phyloP scores from a whole-genome alignment of 1,140 invertebrate genomes.

The Diorhabda sublineata region DNA sequence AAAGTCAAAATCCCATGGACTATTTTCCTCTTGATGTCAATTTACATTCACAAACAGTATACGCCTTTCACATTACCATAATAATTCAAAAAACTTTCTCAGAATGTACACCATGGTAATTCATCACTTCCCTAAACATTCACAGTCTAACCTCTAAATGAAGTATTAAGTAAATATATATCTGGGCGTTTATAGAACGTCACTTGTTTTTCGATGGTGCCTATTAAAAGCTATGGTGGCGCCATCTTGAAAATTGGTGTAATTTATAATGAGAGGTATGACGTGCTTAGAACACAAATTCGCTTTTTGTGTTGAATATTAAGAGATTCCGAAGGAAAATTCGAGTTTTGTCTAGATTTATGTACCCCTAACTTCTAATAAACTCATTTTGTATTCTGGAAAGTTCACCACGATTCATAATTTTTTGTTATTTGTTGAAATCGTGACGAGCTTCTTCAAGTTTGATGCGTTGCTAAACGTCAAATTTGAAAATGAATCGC shows the following conservation, averaged over 20 bases:
- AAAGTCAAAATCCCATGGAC: not conserved
- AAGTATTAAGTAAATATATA: slow-evolving; percentile 33
- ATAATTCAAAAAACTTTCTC: slow-evolving; percentile 45
- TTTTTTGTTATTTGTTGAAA: no score
- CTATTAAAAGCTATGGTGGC: slow-evolving; percentile 16
- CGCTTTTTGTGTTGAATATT: not conserved
- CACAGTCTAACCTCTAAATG: slow-evolving; percentile 31
- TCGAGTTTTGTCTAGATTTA: not conserved
- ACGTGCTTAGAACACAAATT: not conserved
- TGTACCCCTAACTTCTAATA: not conserved
- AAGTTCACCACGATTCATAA: no score
- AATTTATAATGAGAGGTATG: slow-evolving; percentile 8
- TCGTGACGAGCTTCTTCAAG: no score
- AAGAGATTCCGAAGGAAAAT: not conserved
- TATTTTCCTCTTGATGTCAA: slow-evolving; percentile 37
- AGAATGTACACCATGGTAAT: slow-evolving; percentile 36
- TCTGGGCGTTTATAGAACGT: slow-evolving; percentile 8
- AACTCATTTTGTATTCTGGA: not conserved
- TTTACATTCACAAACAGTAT: slow-evolving; percentile 46
- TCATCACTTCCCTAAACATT: slow-evolving; percentile 23
- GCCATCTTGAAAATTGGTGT: slow-evolving; percentile 15
- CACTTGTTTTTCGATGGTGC: slow-evolving; percentile 8
- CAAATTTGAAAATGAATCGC: no score
- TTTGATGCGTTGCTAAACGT: no score
- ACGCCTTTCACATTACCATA: slow-evolving; percentile 46